Percentiles rank a stretch among this genome's conserved stretches.
Evolutionary conservation across 1,140 invertebrate genomes (phyloP).

Genomic region (Helicoverpa zea): DNA sequence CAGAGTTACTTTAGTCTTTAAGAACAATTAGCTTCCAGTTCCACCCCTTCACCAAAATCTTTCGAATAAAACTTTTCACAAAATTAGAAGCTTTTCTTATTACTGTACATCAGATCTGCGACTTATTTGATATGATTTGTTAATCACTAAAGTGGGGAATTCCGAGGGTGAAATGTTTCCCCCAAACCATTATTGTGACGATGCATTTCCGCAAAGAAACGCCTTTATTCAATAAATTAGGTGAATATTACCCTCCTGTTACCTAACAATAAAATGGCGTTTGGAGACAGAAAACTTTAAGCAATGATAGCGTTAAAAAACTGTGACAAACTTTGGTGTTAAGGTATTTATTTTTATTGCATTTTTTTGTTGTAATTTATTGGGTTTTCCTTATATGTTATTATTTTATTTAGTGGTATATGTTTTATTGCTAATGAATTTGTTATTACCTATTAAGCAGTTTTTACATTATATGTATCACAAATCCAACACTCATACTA

Average conservation of each 20-base stretch:
- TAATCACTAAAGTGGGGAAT: slow-evolving; percentile 40
- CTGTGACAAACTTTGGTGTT: neutral
- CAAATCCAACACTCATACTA: no score
- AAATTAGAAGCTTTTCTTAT: neutral
- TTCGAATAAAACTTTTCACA: slow-evolving; percentile 6
- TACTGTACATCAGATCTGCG: neutral
- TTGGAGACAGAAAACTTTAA: slow-evolving; percentile 13
- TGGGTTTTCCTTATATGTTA: no score
- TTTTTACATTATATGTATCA: no score
- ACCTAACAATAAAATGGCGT: slow-evolving; percentile 14
- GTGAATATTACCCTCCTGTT: slow-evolving; percentile 32
- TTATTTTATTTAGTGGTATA: no score
- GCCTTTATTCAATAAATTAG: slow-evolving; percentile 43
- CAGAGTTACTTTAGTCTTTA: no score
- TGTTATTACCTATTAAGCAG: no score
- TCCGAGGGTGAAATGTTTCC: slow-evolving; percentile 32
- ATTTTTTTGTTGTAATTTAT: no score
- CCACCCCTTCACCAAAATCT: neutral
- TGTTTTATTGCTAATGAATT: no score
- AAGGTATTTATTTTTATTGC: neutral
- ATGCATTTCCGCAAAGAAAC: slow-evolving; percentile 44
- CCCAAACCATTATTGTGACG: slow-evolving; percentile 40
- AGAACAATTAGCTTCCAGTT: neutral
- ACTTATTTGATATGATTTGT: slow-evolving; percentile 40
- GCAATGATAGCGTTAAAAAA: neutral